A percentile compares a stretch with the other conserved stretches of the same genome.
Conservation (phyloP, 2,797 vertebrate species). For the Pteropus rufus region DNA sequence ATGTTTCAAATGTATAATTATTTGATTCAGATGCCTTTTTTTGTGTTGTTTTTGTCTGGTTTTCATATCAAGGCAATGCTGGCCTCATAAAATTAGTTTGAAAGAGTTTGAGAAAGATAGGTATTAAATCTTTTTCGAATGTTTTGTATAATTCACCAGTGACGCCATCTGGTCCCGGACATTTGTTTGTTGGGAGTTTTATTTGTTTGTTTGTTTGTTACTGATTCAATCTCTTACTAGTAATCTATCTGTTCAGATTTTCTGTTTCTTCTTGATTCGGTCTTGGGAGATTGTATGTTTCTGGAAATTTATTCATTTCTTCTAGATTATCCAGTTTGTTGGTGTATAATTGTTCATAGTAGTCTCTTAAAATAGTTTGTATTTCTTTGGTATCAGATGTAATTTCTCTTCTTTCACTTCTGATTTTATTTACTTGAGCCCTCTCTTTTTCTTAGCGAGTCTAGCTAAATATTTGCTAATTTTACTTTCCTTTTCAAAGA, state of each 20-base stretch:
- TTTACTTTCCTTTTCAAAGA: neutral
- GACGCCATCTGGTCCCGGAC: neutral
- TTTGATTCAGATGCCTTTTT: neutral
- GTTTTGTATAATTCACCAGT: neutral
- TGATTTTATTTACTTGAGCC: neutral
- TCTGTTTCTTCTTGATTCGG: neutral
- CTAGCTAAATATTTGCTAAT: neutral
- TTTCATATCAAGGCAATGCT: neutral
- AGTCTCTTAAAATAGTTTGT: neutral
- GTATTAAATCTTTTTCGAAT: neutral
- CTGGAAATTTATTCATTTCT: neutral
- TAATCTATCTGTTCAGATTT: neutral
- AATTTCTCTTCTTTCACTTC: neutral
- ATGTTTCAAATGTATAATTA: slow-evolving; percentile 37
- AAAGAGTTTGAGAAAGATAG: neutral
- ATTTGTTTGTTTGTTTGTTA: neutral
- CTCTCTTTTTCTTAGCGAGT: neutral
- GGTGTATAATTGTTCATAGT: too few relatives aligned
- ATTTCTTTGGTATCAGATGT: neutral
- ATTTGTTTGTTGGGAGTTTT: neutral
- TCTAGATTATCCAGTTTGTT: too few relatives aligned
- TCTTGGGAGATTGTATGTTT: neutral
- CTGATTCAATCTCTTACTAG: neutral
- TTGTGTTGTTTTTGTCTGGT: neutral
- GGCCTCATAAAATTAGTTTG: neutral